Conservation (phyloP, 2,888 invertebrate species). For the Xylocampa areola region DNA sequence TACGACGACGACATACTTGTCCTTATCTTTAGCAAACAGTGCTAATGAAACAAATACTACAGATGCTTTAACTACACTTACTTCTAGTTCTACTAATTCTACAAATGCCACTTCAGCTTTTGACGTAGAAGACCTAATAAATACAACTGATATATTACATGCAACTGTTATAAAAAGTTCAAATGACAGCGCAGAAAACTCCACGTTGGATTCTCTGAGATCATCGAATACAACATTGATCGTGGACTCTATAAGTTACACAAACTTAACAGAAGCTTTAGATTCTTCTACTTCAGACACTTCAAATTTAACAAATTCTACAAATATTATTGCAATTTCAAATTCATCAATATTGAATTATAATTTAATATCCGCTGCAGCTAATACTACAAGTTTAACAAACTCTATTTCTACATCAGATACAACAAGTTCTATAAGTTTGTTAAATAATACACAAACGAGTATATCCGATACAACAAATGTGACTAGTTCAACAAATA, state of each 20-base stretch:
- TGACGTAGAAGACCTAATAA: slow-evolving; percentile 10
- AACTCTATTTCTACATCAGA: slow-evolving; percentile 30
- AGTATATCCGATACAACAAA: slow-evolving; percentile 29
- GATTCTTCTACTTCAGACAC: slow-evolving; percentile 19
- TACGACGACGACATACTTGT: slow-evolving; percentile 21
- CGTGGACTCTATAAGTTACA: slow-evolving; percentile 3
- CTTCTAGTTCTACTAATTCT: slow-evolving; percentile 36
- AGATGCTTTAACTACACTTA: slow-evolving; percentile 20
- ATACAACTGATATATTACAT: slow-evolving; percentile 21
- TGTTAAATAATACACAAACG: slow-evolving; percentile 9
- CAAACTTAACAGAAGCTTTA: slow-evolving; percentile 29
- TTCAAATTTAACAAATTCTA: slow-evolving; percentile 18
- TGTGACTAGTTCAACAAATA: slow-evolving; percentile 20
- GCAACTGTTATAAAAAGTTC: slow-evolving; percentile 4
- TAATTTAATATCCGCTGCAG: slow-evolving; percentile 17
- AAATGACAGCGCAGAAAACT: slow-evolving; percentile 17
- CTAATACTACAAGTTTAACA: slow-evolving; percentile 9
- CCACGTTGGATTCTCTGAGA: slow-evolving; percentile 21
- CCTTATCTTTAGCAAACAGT: slow-evolving; percentile 20
- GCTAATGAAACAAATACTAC: slow-evolving; percentile 23
- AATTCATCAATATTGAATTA: slow-evolving; percentile 12
- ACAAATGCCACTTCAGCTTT: slow-evolving; percentile 32
- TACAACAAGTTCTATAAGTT: slow-evolving; percentile 6
- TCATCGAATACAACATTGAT: slow-evolving; percentile 14
- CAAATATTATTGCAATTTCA: slow-evolving; percentile 12